A percentile compares a stretch with the other conserved stretches of the same genome.
Evolutionary conservation across 2,113 vertebrate species (phyloP).

Genomic region (Pelvicachromis taeniatus): DNA sequence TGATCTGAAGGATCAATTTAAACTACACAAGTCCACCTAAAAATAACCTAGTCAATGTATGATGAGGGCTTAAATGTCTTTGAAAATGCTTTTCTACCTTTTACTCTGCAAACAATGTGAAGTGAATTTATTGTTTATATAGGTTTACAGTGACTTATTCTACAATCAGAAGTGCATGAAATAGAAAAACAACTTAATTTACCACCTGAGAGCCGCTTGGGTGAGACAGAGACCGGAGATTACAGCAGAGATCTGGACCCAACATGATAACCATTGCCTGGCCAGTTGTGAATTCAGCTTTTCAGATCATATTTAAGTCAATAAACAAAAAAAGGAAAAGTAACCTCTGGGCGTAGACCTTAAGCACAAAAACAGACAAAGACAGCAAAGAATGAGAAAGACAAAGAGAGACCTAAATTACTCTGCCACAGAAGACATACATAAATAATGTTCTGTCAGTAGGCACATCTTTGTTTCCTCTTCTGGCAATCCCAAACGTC

Average conservation of each 20-base stretch:
- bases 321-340: background rate
- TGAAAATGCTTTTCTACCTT: background rate
- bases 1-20: background rate
- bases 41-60: background rate
- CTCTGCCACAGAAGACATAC: background rate
- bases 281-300: background rate
- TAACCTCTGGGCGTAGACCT: background rate
- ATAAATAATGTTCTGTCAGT: background rate
- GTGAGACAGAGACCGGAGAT: background rate
- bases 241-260: background rate
- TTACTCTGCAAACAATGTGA: background rate
- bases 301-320: background rate
- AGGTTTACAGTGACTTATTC: background rate
- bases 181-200: background rate
- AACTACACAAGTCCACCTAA: background rate
- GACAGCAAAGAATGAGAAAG: background rate
- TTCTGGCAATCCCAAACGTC: background rate
- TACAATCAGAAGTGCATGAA: background rate
- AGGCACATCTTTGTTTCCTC: rapidly evolving
- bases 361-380: background rate
- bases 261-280: background rate
- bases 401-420: background rate
- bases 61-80: background rate
- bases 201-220: background rate
- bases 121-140: background rate